Evolutionary conservation across 2,113 vertebrate genomes (phyloP), one percentile per base, ranked within the genome.

Genomic region (Oophaga pumilio): DNA sequence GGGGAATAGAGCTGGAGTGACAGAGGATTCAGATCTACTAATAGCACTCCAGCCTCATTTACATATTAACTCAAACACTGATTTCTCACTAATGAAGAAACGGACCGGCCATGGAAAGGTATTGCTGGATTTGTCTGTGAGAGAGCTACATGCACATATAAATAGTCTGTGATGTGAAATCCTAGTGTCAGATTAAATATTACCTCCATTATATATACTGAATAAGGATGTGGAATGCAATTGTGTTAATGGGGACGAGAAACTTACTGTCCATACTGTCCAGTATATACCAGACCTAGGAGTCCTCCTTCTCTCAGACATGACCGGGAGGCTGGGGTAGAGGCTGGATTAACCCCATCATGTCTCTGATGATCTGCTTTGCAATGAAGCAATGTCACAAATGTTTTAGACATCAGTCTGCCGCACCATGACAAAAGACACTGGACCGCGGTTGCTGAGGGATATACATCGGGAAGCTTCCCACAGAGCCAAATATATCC

Each of bases 351-450:
- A n/a, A 2, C 17, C 18, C 33, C 7, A 11, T 57, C 53, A 80
- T 80, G 56, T 33, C 28, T 80, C 77, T 59, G 24, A 57, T 28
- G 26, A 81, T 60, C 78, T 22, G 26, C 57, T n/a, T 26, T 4
- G 80, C 52, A 50, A 82, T 66, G 80, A 82, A 50, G 49, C 59
- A 7, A 62, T 62, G 26, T 62, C 57, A 81, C 24, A 43, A 82
- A 6, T 22, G 60, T n/a, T 64, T 64, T 49, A 68, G 43, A 50
- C 49, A 24, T 82, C 80, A 24, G 43, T 20, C 62, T 43, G 80
- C 59, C 57, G 6, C 9, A 26, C 17, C 28, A 60, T 62, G 28
- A 81, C 56, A 81, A 14, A 43, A 50, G 59, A 49, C 33, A 28
- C 18, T n/a, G 62, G 22, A 49, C 62, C 7, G 14, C 33, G 78